These are phyloP conservation scores for Caenorhabditis plicata DNA, from an alignment of 2,888 invertebrate genomes.

Conservation along the genomic window DNA sequence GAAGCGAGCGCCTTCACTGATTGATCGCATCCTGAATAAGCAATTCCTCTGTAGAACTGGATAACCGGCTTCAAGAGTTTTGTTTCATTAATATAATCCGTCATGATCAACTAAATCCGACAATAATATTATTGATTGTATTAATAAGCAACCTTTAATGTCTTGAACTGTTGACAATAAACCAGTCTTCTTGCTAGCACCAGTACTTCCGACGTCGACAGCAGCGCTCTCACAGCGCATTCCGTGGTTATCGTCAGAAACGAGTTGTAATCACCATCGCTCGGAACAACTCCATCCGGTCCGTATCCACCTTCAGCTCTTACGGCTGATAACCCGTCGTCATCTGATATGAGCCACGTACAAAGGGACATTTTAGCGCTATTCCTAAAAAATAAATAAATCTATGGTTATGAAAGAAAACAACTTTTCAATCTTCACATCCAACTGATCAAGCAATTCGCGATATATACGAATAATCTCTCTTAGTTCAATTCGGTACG, in stretches of 20 bases:
- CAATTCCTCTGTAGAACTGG: constrained; percentile 51
- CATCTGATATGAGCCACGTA: constrained; percentile 26
- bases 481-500: constrained; percentile 17
- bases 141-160: neutral
- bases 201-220: constrained; percentile 23
- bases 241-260: constrained; percentile 22
- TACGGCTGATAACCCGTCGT: constrained; percentile 16
- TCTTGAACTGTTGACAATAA: constrained; percentile 10
- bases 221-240: constrained; percentile 19
- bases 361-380: constrained; percentile 27
- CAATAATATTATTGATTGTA: neutral
- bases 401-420: neutral
- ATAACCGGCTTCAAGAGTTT: constrained; percentile 22
- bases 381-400: constrained; percentile 3
- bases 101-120: constrained; percentile 5
- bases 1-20: constrained; percentile 38
- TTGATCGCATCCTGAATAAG: constrained; percentile 47
- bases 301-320: constrained; percentile 24
- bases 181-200: constrained; percentile 10
- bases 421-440: constrained; percentile 20
- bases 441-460: constrained; percentile 26
- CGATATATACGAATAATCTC: constrained; percentile 28
- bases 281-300: constrained; percentile 6
- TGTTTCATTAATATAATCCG: constrained; percentile 27
- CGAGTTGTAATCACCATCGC: constrained; percentile 22